phyloP scores from a whole-genome alignment of 2,797 vertebrate genomes.

The Benthosema pterotum region DNA sequence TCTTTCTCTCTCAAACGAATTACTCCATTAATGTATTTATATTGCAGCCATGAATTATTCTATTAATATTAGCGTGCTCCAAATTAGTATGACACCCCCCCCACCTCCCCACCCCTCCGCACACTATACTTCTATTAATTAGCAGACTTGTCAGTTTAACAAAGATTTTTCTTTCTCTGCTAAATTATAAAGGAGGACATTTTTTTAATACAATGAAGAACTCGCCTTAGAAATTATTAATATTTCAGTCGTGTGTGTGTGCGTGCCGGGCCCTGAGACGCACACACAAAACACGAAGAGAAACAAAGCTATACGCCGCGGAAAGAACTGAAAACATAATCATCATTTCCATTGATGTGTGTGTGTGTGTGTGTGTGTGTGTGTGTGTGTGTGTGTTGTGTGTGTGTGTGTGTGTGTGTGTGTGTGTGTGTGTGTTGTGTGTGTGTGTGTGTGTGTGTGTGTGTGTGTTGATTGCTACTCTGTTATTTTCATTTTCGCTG shows the following conservation, averaged over 20 bases:
- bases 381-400: too few species aligned
- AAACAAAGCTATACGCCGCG: constrained; percentile 55
- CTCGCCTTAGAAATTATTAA: constrained; percentile 75
- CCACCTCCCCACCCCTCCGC: too few species aligned
- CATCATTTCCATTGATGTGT: constrained; percentile 56
- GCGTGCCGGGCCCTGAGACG: constrained; percentile 67
- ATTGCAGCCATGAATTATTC: constrained; percentile 84
- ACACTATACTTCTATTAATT: constrained; percentile 79
- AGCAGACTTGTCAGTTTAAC: constrained; percentile 83
- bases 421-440: too few species aligned
- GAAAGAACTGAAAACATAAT: constrained; percentile 73
- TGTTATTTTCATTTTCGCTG: constrained; percentile 18
- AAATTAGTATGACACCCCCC: constrained; percentile 75
- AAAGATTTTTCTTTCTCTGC: constrained; percentile 85
- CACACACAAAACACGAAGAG: constrained; percentile 67
- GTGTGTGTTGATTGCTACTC: constrained; percentile 61
- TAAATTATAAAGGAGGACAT: constrained; percentile 86
- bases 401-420: too few species aligned
- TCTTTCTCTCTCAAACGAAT: constrained; percentile 82
- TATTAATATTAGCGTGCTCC: constrained; percentile 86
- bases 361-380: constrained; percentile 55
- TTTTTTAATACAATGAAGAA: constrained; percentile 83
- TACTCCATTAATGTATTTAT: constrained; percentile 87
- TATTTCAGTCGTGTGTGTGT: constrained; percentile 69
- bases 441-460: constrained; percentile 53